Evolutionary conservation across 2,888 invertebrate genomes (phyloP).

Genomic region (Cerceris ruficornis): DNA sequence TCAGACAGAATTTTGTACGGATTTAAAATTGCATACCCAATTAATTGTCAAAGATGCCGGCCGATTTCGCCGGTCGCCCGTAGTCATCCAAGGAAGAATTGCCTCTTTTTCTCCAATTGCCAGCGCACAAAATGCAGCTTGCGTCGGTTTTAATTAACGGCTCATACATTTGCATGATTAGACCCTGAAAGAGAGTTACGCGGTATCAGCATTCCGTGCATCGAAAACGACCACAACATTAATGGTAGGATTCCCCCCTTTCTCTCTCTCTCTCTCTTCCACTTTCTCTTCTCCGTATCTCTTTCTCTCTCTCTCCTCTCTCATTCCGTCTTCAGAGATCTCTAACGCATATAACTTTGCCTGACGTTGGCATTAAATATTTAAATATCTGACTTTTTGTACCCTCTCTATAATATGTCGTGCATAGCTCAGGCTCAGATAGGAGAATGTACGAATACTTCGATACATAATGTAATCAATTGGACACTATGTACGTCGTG

Average conservation of each 20-base stretch:
- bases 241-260: conserved; percentile 49
- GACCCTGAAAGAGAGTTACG: conserved; percentile 56
- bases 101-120: neutral
- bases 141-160: conserved; percentile 65
- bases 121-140: conserved; percentile 39
- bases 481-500: too few relatives aligned
- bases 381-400: conserved; percentile 44
- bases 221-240: conserved; percentile 60
- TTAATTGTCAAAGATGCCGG: too few relatives aligned
- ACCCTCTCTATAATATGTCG: neutral
- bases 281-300: too few relatives aligned
- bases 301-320: too few relatives aligned
- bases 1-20: too few relatives aligned
- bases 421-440: neutral
- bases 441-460: neutral
- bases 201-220: conserved; percentile 60
- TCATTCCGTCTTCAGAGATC: conserved; percentile 5
- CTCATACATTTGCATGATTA: conserved; percentile 69
- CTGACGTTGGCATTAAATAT: conserved; percentile 54
- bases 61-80: neutral
- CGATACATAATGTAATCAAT: too few relatives aligned
- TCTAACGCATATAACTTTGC: conserved; percentile 44
- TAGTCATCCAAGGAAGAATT: neutral
- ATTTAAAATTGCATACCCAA: too few relatives aligned
- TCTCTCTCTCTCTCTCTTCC: neutral